phyloP scores from a whole-genome alignment of 2,797 vertebrate genomes.

The Oreochromis mossambicus region DNA sequence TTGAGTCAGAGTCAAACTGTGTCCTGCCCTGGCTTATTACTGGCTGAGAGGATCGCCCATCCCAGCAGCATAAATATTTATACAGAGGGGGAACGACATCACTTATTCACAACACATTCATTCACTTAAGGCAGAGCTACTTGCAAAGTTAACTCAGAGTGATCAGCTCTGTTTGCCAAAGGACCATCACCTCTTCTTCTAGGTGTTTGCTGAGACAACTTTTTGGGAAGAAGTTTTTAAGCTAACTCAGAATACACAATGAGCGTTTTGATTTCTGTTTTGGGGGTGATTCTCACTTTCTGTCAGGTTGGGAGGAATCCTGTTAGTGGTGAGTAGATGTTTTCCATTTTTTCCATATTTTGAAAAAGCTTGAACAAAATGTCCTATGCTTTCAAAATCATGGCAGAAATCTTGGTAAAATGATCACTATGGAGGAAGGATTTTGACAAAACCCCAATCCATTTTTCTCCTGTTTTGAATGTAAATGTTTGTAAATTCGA shows the following conservation, averaged over 20 bases:
- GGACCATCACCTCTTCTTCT: conserved; percentile 27
- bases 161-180: conserved; percentile 10
- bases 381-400: background rate
- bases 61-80: conserved; percentile 84
- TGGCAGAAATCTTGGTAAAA: background rate
- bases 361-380: background rate
- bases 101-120: conserved; percentile 77
- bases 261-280: conserved; percentile 53
- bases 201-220: conserved; percentile 20
- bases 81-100: conserved; percentile 79
- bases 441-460: background rate
- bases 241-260: conserved; percentile 47
- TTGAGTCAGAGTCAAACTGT: conserved; percentile 73
- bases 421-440: background rate
- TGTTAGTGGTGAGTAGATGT: conserved; percentile 68
- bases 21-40: conserved; percentile 76
- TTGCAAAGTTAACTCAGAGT: conserved; percentile 31
- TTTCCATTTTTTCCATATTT: background rate
- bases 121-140: conserved; percentile 73
- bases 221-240: conserved; percentile 12
- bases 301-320: conserved; percentile 71
- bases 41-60: conserved; percentile 81
- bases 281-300: conserved; percentile 58
- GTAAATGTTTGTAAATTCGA: background rate
- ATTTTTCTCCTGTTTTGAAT: background rate